Percentiles rank a stretch among this genome's conserved stretches.
These are phyloP conservation scores for Zeuzera pyrina DNA, from an alignment of 2,888 invertebrate species.

Conservation along the genomic window DNA sequence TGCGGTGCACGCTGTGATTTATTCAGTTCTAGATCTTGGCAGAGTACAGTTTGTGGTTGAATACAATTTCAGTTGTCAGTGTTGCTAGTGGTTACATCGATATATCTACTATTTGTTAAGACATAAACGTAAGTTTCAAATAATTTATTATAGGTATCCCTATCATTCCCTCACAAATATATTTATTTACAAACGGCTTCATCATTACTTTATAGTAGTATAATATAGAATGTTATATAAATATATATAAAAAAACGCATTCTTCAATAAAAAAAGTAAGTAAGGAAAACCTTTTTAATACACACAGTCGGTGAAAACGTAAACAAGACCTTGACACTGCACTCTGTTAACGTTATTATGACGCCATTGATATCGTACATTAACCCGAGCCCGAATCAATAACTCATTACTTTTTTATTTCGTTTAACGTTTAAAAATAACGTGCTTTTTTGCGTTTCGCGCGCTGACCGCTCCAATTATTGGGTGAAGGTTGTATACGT, in stretches of 20 bases:
- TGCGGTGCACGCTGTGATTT: constrained; percentile 21
- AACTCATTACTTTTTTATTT: constrained; percentile 57
- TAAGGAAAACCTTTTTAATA: background rate
- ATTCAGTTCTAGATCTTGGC: no score
- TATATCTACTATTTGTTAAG: no score
- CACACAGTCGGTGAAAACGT: background rate
- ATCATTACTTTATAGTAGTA: no score
- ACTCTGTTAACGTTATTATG: constrained; percentile 22
- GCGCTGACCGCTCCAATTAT: constrained; percentile 33
- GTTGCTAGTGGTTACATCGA: no score
- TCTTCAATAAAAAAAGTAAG: background rate
- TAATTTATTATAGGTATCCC: no score
- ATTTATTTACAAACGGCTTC: no score
- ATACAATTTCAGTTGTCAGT: no score
- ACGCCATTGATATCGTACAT: constrained; percentile 17
- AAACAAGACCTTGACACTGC: constrained; percentile 37
- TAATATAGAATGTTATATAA: no score
- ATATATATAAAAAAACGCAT: no score
- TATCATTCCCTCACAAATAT: no score
- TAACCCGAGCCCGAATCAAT: constrained; percentile 39
- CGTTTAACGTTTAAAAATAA: constrained; percentile 51
- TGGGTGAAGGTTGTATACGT: constrained; percentile 25
- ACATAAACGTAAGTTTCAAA: no score
- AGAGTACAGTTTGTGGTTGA: no score
- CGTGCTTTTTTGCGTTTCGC: constrained; percentile 36